Conservation (phyloP, 2,113 vertebrate species). For the Callocephalon fimbriatum region DNA sequence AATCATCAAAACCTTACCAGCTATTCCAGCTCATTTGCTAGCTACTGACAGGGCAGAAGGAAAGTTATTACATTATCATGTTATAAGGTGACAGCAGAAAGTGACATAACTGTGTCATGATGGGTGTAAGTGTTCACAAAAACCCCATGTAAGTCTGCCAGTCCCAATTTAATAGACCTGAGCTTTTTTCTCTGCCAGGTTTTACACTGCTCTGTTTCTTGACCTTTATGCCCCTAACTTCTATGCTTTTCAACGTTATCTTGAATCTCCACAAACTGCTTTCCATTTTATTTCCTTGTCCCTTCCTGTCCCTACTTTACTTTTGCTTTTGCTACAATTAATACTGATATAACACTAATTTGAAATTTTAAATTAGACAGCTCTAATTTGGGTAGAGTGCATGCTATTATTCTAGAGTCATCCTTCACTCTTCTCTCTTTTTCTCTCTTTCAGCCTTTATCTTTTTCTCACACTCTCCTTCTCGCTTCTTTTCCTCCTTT, state of each 20-base stretch:
- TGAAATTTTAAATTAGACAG: neutral
- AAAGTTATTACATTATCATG: neutral
- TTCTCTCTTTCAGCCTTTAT: neutral
- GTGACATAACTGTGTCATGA: neutral
- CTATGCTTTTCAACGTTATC: neutral
- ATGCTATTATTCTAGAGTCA: neutral
- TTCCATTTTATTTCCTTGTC: neutral
- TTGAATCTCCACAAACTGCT: neutral
- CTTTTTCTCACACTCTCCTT: neutral
- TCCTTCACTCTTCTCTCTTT: neutral
- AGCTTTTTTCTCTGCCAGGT: neutral
- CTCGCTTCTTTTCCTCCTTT: neutral
- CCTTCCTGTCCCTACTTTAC: neutral
- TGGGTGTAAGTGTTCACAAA: neutral
- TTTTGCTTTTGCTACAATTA: neutral
- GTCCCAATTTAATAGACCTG: neutral
- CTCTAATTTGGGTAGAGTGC: neutral
- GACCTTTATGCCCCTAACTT: neutral
- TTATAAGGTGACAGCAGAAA: neutral
- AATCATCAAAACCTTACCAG: neutral
- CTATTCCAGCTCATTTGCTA: neutral
- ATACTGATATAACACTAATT: neutral
- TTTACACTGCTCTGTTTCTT: neutral
- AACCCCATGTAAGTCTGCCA: neutral
- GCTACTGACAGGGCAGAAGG: neutral